Percentiles rank a stretch among this genome's conserved stretches.
These are phyloP conservation scores for Apotomis betuletana DNA, from an alignment of 2,888 invertebrate species.

Conservation along the genomic window DNA sequence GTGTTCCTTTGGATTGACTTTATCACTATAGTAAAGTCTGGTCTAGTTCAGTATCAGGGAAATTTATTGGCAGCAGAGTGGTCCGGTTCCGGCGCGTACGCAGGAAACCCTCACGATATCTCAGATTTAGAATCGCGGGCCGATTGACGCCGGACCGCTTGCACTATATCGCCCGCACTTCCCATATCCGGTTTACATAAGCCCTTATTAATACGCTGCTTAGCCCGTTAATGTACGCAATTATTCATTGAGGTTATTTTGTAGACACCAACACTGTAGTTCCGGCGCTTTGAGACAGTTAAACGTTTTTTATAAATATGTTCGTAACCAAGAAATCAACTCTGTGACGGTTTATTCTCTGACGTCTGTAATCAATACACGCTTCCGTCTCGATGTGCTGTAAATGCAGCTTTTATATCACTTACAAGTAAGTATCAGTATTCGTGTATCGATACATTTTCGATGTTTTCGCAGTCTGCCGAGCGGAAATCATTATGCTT, in stretches of 20 bases:
- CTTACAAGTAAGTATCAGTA: slow-evolving; percentile 21
- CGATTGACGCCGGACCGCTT: slow-evolving; percentile 65
- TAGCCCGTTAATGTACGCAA: slow-evolving; percentile 27
- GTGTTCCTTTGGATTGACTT: not conserved
- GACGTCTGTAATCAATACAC: not conserved
- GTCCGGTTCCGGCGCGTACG: slow-evolving; percentile 64
- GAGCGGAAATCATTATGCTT: slow-evolving; percentile 81
- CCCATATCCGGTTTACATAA: slow-evolving; percentile 59
- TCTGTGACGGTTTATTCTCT: slow-evolving; percentile 1
- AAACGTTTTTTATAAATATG: slow-evolving; percentile 10
- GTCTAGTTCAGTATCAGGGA: slow-evolving; percentile 30
- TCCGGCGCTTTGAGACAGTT: slow-evolving; percentile 19
- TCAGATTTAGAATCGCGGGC: slow-evolving; percentile 75
- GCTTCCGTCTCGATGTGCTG: slow-evolving; percentile 17
- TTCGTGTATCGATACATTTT: slow-evolving; percentile 66
- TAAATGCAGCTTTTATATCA: slow-evolving; percentile 29
- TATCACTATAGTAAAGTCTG: slow-evolving; percentile 39
- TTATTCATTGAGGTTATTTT: slow-evolving; percentile 27
- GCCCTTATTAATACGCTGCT: slow-evolving; percentile 17
- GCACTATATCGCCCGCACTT: slow-evolving; percentile 67
- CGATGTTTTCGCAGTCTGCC: slow-evolving; percentile 69
- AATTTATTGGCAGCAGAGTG: slow-evolving; percentile 66
- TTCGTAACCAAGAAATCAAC: slow-evolving; percentile 14
- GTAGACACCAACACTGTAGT: slow-evolving; percentile 20
- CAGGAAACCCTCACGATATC: slow-evolving; percentile 74